Percentiles rank a stretch among this genome's conserved stretches.
Conservation (phyloP, 2,888 invertebrate species). For the Morpho helenor region DNA sequence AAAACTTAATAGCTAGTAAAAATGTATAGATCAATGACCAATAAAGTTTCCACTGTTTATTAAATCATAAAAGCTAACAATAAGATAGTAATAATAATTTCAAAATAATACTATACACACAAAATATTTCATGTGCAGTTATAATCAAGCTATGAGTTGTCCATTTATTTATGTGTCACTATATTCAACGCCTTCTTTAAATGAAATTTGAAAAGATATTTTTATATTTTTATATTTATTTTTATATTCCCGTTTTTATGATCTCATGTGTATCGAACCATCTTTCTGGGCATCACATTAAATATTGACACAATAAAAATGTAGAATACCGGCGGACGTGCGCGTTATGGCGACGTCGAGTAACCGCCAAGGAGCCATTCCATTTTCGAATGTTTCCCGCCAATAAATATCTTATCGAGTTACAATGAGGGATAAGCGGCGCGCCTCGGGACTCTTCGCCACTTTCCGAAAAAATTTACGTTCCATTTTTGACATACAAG, state of each 20-base stretch:
- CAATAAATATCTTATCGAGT: conserved; percentile 78
- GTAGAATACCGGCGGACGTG: conserved; percentile 67
- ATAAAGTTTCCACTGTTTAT: no score
- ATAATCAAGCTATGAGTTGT: no score
- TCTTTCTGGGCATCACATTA: conserved; percentile 61
- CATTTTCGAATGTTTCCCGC: conserved; percentile 67
- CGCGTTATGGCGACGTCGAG: conserved; percentile 55
- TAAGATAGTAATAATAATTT: no score
- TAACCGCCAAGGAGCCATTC: conserved; percentile 67
- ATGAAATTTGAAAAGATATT: no score
- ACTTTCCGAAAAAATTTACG: conserved; percentile 38
- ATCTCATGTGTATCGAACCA: conserved; percentile 25
- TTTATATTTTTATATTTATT: neutral
- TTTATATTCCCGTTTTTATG: neutral
- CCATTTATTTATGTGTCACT: no score
- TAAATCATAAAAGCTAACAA: no score
- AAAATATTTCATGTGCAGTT: no score
- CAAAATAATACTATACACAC: no score
- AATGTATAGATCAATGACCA: no score
- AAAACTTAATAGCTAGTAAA: no score
- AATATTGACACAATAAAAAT: conserved; percentile 79
- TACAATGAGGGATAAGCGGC: conserved; percentile 67
- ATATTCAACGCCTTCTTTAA: no score
- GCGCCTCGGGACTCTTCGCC: conserved; percentile 51
- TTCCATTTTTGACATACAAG: conserved; percentile 29